Percentiles rank a stretch among this genome's conserved stretches.
Evolutionary conservation across 2,113 vertebrate species (phyloP).

Genomic region (Galbula dea): DNA sequence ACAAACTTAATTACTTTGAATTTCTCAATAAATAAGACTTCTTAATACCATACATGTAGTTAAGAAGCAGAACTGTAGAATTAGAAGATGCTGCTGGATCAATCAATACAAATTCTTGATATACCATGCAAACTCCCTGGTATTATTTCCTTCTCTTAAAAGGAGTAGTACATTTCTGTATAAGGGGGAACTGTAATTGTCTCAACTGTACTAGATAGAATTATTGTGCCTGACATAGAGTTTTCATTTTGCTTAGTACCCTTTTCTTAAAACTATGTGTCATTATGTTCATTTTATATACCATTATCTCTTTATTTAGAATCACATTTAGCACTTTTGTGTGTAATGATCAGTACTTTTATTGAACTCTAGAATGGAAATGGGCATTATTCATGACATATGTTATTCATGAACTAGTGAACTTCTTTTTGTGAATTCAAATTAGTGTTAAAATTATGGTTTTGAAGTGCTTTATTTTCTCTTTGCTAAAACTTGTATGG

Average conservation of each 20-base stretch:
- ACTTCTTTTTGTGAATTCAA: neutral
- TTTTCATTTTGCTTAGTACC: neutral
- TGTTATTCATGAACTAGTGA: neutral
- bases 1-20: neutral
- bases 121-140: neutral
- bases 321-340: neutral
- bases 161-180: neutral
- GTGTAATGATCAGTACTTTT: neutral
- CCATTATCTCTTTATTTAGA: neutral
- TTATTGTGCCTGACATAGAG: neutral
- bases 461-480: neutral
- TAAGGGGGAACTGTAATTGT: neutral
- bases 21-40: neutral
- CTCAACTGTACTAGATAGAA: neutral
- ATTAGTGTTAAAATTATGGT: neutral
- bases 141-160: neutral
- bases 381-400: neutral
- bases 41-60: neutral
- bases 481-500: neutral
- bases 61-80: neutral
- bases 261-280: neutral
- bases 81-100: neutral
- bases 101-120: neutral
- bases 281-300: neutral
- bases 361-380: neutral